phyloP scores from a whole-genome alignment of 2,888 invertebrate species.

The Platynereis dumerilii region DNA sequence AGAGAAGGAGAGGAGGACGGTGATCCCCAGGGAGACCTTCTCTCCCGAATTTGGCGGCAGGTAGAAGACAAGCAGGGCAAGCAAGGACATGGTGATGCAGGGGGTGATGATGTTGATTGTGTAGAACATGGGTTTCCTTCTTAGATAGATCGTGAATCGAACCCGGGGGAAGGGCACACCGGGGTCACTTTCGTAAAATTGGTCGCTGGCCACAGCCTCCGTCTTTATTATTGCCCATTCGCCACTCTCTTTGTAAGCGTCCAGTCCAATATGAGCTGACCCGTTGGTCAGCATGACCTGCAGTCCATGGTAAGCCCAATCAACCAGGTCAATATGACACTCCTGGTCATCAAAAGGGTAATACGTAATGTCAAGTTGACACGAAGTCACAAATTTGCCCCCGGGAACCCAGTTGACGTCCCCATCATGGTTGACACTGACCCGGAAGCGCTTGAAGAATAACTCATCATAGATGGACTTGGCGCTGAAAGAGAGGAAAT shows the following conservation, averaged over 20 bases:
- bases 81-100: conserved; percentile 41
- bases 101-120: conserved; percentile 42
- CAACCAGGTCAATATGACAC: conserved; percentile 40
- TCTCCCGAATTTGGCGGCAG: conserved; percentile 41
- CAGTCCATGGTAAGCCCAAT: conserved; percentile 44
- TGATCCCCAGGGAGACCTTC: conserved; percentile 42
- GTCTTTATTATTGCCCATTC: conserved; percentile 43
- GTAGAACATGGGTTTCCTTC: conserved; percentile 43
- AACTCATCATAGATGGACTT: conserved; percentile 40
- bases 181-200: conserved; percentile 35
- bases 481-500: conserved; percentile 33
- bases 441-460: conserved; percentile 39
- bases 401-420: conserved; percentile 44
- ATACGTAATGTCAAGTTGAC: conserved; percentile 42
- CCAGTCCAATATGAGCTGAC: conserved; percentile 27
- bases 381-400: conserved; percentile 41
- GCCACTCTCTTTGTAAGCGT: conserved; percentile 41
- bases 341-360: conserved; percentile 45
- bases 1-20: conserved; percentile 42
- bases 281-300: conserved; percentile 37
- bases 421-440: conserved; percentile 37
- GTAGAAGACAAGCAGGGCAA: conserved; percentile 41
- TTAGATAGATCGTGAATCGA: conserved; percentile 36
- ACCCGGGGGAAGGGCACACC: conserved; percentile 40
- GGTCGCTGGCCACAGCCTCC: conserved; percentile 28